These are phyloP conservation scores for Agrilus biguttatus DNA, from an alignment of 2,888 invertebrate species.

Conservation along the genomic window DNA sequence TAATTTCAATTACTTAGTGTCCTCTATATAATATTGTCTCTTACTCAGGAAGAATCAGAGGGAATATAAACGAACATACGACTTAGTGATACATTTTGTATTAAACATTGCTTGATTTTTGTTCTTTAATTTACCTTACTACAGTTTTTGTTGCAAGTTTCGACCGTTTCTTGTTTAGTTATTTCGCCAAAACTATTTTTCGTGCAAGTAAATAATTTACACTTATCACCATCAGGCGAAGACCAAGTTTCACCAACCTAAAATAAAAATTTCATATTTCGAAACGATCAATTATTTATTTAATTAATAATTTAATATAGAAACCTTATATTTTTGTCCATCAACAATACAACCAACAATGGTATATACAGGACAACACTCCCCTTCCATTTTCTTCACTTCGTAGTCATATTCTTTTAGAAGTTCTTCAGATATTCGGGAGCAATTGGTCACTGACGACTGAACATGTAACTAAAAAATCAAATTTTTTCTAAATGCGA, in stretches of 20 bases:
- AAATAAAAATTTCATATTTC: not conserved
- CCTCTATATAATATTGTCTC: too few species aligned
- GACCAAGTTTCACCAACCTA: conserved; percentile 43
- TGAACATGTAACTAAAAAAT: conserved; percentile 41
- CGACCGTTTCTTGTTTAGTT: conserved; percentile 36
- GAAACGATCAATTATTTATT: not conserved
- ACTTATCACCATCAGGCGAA: conserved; percentile 38
- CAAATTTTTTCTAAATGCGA: not conserved
- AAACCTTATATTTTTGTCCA: conserved; percentile 34
- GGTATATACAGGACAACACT: conserved; percentile 42
- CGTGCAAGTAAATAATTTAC: conserved; percentile 40
- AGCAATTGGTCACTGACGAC: conserved; percentile 37
- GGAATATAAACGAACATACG: too few species aligned
- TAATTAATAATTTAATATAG: conserved; percentile 2
- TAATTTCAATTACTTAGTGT: too few species aligned
- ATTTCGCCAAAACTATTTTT: conserved; percentile 33
- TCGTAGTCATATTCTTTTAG: conserved; percentile 37
- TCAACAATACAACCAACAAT: conserved; percentile 40
- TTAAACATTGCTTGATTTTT: too few species aligned
- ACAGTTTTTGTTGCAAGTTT: conserved; percentile 39
- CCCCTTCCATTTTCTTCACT: conserved; percentile 30
- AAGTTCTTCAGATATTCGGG: conserved; percentile 30
- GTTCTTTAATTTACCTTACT: conserved; percentile 17
- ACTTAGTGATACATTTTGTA: too few species aligned
- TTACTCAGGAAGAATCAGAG: too few species aligned